Percentiles rank a stretch among this genome's conserved stretches.
These are phyloP conservation scores for Desoria tigrina DNA, from an alignment of 2,888 invertebrate genomes.

Conservation along the genomic window DNA sequence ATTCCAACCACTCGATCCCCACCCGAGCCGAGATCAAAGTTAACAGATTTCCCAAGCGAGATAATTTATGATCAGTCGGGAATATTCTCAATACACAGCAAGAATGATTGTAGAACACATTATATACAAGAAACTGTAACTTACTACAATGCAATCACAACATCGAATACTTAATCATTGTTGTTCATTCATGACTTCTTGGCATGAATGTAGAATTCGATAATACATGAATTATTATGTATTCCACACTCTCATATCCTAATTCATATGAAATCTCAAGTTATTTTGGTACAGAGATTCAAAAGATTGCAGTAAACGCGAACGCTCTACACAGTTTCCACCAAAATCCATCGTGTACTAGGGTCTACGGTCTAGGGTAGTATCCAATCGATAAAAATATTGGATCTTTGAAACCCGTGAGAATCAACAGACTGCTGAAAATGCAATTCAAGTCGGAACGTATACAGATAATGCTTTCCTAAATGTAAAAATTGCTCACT, in stretches of 20 bases:
- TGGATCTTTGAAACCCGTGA: conserved; percentile 4
- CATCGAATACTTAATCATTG: background rate
- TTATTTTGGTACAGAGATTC: too few relatives aligned
- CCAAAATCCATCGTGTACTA: too few relatives aligned
- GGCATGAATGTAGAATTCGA: too few relatives aligned
- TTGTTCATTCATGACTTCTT: background rate
- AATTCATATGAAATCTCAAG: too few relatives aligned
- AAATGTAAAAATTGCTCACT: conserved; percentile 1
- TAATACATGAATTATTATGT: too few relatives aligned
- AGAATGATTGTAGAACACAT: conserved; percentile 3
- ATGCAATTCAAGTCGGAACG: background rate
- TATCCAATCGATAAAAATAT: too few relatives aligned
- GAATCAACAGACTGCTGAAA: conserved; percentile 11
- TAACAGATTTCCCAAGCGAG: conserved; percentile 1
- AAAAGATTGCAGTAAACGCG: too few relatives aligned
- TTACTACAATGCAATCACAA: background rate
- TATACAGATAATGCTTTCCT: too few relatives aligned
- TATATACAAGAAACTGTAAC: background rate
- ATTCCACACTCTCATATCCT: too few relatives aligned
- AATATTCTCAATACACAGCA: conserved; percentile 5
- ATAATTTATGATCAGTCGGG: conserved; percentile 1
- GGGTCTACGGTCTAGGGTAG: too few relatives aligned
- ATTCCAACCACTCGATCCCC: background rate
- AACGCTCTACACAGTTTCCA: too few relatives aligned
- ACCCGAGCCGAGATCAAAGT: background rate